Evolutionary conservation across 1,140 invertebrate species (phyloP).

Genomic region (Macrobrachium nipponense): DNA sequence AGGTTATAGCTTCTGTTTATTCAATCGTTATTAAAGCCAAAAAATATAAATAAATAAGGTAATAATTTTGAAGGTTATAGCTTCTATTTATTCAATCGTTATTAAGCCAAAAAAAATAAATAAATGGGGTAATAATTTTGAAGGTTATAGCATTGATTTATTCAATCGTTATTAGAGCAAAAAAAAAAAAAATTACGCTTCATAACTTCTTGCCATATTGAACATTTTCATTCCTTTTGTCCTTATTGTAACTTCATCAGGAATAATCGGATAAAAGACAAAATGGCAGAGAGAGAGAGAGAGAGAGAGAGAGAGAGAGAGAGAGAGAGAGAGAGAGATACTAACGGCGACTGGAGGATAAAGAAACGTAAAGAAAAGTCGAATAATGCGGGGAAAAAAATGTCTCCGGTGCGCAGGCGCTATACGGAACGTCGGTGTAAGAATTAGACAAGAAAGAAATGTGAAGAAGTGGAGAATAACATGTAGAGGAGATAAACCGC

Average conservation of each 20-base stretch:
- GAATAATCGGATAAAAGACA: background rate
- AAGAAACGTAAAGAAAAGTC: background rate
- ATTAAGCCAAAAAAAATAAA: too few species aligned
- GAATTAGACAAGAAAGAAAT: background rate
- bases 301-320: conserved; percentile 32
- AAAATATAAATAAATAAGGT: too few species aligned
- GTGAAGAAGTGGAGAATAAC: background rate
- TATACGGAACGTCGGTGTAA: background rate
- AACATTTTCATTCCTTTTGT: too few species aligned
- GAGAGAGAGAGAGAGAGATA: conserved; percentile 47
- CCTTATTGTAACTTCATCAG: background rate
- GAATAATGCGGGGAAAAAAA: background rate
- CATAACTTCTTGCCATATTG: too few species aligned
- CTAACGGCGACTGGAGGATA: conserved; percentile 4
- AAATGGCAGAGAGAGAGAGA: conserved; percentile 3
- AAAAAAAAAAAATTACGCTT: too few species aligned
- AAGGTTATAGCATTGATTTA: too few species aligned
- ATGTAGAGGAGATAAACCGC: background rate
- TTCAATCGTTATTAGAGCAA: too few species aligned
- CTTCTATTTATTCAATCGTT: too few species aligned
- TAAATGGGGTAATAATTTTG: too few species aligned
- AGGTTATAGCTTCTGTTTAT: too few species aligned
- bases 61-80: too few species aligned
- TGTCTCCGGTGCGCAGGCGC: background rate
- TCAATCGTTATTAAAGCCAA: too few species aligned